phyloP scores from a whole-genome alignment of 2,888 invertebrate genomes.

The Sepiola atlantica region DNA sequence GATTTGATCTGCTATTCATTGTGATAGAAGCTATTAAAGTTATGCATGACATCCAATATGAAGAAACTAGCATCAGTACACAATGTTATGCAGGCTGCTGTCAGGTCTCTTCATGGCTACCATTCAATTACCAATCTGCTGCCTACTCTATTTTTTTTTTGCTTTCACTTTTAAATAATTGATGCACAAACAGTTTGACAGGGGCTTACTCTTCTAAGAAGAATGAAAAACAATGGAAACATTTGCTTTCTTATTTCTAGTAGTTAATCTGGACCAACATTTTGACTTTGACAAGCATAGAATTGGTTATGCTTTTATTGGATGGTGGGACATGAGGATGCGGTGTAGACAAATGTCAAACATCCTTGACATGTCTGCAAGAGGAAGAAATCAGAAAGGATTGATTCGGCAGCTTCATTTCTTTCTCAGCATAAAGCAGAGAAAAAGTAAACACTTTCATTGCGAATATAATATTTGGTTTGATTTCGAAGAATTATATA shows the following conservation, averaged over 20 bases:
- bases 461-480: not conserved
- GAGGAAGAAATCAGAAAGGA: not conserved
- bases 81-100: not conserved
- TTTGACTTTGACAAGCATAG: not conserved
- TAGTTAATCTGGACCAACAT: slow-evolving; percentile 6
- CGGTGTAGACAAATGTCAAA: not conserved
- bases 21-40: slow-evolving; percentile 19
- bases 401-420: not conserved
- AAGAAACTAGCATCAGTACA: not conserved
- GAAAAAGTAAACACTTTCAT: not conserved
- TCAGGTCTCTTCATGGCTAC: slow-evolving; percentile 15
- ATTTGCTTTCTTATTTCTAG: not conserved
- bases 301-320: not conserved
- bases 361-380: not conserved
- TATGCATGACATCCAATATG: slow-evolving; percentile 20
- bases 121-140: slow-evolving; percentile 32
- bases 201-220: slow-evolving; percentile 8
- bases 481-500: not conserved
- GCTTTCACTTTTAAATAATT: not conserved
- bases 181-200: slow-evolving; percentile 32
- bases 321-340: not conserved
- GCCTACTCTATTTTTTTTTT: not conserved
- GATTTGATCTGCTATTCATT: not conserved
- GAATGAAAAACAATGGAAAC: not conserved
- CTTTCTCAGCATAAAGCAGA: not conserved